phyloP scores from a whole-genome alignment of 1,140 invertebrate genomes.

The Monomorium pharaonis region DNA sequence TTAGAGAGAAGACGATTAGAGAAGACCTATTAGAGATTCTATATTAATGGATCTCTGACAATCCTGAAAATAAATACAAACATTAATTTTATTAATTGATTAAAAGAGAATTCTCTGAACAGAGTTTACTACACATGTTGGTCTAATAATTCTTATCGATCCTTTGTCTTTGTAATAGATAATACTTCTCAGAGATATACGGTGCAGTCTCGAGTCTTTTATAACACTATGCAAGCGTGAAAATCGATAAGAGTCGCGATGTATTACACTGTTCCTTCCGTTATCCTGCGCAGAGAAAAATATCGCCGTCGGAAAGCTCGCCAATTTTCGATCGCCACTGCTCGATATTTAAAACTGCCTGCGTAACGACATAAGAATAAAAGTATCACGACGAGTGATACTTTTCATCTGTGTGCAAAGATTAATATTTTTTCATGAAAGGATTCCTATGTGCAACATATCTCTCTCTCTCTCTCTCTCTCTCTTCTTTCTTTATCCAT shows the following conservation, averaged over 20 bases:
- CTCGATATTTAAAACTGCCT: conserved; percentile 45
- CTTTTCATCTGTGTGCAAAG: conserved; percentile 27
- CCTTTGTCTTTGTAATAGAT: not conserved
- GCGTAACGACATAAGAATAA: conserved; percentile 34
- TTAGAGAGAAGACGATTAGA: conserved; percentile 70
- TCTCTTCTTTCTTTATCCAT: too few relatives aligned
- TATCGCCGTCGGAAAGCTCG: conserved; percentile 37
- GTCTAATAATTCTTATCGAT: conserved; percentile 10
- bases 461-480: not conserved
- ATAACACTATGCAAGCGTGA: conserved; percentile 16
- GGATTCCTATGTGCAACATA: not conserved
- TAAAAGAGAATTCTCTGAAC: not conserved
- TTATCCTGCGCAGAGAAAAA: conserved; percentile 26
- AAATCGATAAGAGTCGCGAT: conserved; percentile 51
- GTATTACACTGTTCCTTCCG: conserved; percentile 54
- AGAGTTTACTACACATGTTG: not conserved
- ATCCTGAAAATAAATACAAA: conserved; percentile 62
- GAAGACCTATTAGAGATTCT: too few relatives aligned
- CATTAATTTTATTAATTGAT: not conserved
- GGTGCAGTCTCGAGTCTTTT: not conserved
- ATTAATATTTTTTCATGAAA: conserved; percentile 46
- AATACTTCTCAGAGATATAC: not conserved
- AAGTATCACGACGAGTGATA: conserved; percentile 16
- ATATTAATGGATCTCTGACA: conserved; percentile 76
- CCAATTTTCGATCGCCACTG: conserved; percentile 46